Conservation (phyloP, 2,797 vertebrate genomes). For the Helarctos malayanus region DNA sequence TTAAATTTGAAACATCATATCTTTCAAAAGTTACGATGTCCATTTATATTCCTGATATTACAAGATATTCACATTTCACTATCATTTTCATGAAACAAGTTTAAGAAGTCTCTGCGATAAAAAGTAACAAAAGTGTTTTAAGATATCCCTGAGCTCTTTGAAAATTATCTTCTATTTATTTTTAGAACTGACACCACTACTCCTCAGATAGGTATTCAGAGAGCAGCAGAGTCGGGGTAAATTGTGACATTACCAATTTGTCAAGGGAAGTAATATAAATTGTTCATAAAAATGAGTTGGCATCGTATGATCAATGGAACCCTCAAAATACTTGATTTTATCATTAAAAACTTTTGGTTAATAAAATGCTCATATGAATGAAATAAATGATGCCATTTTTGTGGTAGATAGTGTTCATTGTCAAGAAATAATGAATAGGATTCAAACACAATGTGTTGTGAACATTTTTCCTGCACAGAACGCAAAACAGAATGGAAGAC, state of each 20-base stretch:
- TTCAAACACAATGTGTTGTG: slow-evolving; percentile 79
- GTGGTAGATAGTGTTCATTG: slow-evolving; percentile 82
- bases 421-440: slow-evolving; percentile 89
- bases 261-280: slow-evolving; percentile 89
- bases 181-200: slow-evolving; percentile 59
- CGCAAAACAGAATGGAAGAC: slow-evolving; percentile 60
- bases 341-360: slow-evolving; percentile 89
- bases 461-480: slow-evolving; percentile 69
- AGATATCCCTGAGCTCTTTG: slow-evolving; percentile 37
- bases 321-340: slow-evolving; percentile 88
- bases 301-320: slow-evolving; percentile 90
- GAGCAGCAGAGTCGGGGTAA: slow-evolving; percentile 85
- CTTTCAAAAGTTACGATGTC: slow-evolving; percentile 44
- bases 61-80: slow-evolving; percentile 55
- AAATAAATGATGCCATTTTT: slow-evolving; percentile 89
- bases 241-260: slow-evolving; percentile 90
- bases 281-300: slow-evolving; percentile 88
- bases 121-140: slow-evolving; percentile 63
- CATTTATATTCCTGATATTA: slow-evolving; percentile 62
- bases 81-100: slow-evolving; percentile 63
- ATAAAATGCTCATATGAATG: slow-evolving; percentile 87
- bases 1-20: slow-evolving; percentile 42
- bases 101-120: slow-evolving; percentile 48
- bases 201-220: slow-evolving; percentile 86
- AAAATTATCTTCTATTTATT: slow-evolving; percentile 86